phyloP scores from a whole-genome alignment of 2,888 invertebrate species.

The Plemyria rubiginata region DNA sequence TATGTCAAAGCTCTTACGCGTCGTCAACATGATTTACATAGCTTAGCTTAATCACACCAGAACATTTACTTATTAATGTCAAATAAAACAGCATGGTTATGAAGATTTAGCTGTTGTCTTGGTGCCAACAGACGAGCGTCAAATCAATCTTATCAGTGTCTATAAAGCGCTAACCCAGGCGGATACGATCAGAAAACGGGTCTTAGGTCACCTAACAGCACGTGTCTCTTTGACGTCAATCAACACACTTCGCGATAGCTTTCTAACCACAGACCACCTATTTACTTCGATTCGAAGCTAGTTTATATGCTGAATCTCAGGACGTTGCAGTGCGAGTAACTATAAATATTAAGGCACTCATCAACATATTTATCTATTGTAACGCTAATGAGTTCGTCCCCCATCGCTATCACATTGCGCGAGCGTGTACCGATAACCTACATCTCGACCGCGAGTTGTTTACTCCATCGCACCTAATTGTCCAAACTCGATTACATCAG shows the following conservation, averaged over 20 bases:
- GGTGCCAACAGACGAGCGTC: constrained; percentile 44
- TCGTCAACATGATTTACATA: constrained; percentile 16
- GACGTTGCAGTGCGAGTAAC: constrained; percentile 30
- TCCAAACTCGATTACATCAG: constrained; percentile 66
- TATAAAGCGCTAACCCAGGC: constrained; percentile 47
- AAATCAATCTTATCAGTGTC: constrained; percentile 57
- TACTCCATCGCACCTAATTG: constrained; percentile 65
- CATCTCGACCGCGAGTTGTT: constrained; percentile 63
- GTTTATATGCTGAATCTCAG: constrained; percentile 33
- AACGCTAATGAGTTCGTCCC: constrained; percentile 56
- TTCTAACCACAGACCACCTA: constrained; percentile 54
- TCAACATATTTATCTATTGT: constrained; percentile 53
- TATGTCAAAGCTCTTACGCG: constrained; percentile 29
- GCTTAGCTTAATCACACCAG: constrained; percentile 9
- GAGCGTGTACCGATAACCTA: constrained; percentile 66
- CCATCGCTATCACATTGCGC: constrained; percentile 49
- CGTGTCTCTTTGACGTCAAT: constrained; percentile 69
- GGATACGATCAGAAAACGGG: constrained; percentile 60
- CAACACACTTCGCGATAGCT: constrained; percentile 56
- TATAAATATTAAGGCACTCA: constrained; percentile 49
- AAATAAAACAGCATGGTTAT: constrained; percentile 39
- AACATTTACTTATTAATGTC: constrained; percentile 45
- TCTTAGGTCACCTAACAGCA: constrained; percentile 67
- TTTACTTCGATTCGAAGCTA: constrained; percentile 39
- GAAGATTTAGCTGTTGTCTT: constrained; percentile 42